Conservation (phyloP, 2,797 vertebrate genomes). For the Pantherophis vulpinus region DNA sequence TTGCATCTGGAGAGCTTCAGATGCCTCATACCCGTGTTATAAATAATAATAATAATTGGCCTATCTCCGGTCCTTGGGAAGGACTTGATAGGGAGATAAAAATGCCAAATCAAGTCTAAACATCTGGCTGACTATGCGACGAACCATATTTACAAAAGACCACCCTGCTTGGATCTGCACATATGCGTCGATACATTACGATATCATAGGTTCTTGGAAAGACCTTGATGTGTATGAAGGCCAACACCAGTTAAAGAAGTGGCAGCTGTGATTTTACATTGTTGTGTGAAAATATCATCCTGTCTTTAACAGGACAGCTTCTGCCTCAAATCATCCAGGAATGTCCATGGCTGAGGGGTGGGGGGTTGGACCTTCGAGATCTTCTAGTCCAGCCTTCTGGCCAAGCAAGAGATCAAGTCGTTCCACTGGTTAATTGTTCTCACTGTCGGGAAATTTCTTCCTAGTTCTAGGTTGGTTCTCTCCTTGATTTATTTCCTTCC, state of each 20-base stretch:
- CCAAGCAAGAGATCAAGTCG: not conserved
- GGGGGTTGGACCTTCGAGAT: not conserved
- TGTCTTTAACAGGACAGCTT: not conserved
- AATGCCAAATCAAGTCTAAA: not conserved
- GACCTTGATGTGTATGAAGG: not conserved
- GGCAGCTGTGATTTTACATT: not conserved
- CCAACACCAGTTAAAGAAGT: not conserved
- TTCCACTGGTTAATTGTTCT: not conserved
- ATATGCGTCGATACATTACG: not conserved
- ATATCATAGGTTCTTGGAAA: not conserved
- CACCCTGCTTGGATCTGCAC: not conserved
- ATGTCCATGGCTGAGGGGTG: not conserved
- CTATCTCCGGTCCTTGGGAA: not conserved
- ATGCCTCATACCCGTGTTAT: not conserved
- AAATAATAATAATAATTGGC: not conserved
- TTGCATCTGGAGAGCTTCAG: not conserved
- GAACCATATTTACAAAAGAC: not conserved
- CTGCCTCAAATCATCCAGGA: not conserved
- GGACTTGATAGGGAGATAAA: not conserved
- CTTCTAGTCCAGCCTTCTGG: not conserved
- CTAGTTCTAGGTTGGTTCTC: no score
- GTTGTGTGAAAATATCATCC: not conserved
- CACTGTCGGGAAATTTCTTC: no score
- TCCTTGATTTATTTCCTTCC: no score
- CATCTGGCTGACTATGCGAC: not conserved